Evolutionary conservation across 2,113 vertebrate genomes (phyloP), one percentile per base, ranked within the genome.

Genomic region (Cheilinus undulatus): DNA sequence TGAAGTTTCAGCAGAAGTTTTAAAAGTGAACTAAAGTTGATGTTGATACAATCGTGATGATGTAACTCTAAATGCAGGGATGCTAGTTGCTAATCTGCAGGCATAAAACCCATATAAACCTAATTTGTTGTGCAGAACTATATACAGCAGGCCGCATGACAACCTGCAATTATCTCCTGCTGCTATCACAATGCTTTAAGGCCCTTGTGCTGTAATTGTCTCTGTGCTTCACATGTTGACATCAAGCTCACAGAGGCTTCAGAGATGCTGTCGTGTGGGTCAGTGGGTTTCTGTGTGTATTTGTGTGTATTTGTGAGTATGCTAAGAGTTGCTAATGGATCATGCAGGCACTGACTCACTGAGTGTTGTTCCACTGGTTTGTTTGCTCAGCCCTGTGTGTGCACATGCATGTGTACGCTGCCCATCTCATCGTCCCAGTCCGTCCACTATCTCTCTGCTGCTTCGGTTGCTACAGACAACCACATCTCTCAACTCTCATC

Each of bases 301-400:
- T 38, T 70, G 65, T 66, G 27, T 67, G 34, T 53, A 28, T 70
- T 59, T 70, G 67, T 76, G 66, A 72, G 53, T 76, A 20, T 73
- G 70, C 78, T 75, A 76, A 75, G 73, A 73, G 83, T 80, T 83
- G 68, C 86, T 92, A 93, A 93, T 92, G 89, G 91, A 91, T 82
- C 88, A 82, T 78, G 69, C 77, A 87, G 75, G 56, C 82, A 65
- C 73, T 80, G 84, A 86, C 75, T 89, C 87, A 83, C 76, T 60
- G 86, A 91, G 83, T 89, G 86, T 86, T 89, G 85, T 92, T 93
- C 89, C 87, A 88, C 78, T 69, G 87, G 61, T 26, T 76, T 92
- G 90, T 93, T 93, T 93, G 89, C 82, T 90, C 70, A 87, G 72
- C 81, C 49, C 72, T 65, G 64, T 64, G 43, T 63, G 63, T 40